A percentile compares a stretch with the other conserved stretches of the same genome.
Conservation (phyloP, 2,888 invertebrate species). For the Melangyna quadrimaculata region DNA sequence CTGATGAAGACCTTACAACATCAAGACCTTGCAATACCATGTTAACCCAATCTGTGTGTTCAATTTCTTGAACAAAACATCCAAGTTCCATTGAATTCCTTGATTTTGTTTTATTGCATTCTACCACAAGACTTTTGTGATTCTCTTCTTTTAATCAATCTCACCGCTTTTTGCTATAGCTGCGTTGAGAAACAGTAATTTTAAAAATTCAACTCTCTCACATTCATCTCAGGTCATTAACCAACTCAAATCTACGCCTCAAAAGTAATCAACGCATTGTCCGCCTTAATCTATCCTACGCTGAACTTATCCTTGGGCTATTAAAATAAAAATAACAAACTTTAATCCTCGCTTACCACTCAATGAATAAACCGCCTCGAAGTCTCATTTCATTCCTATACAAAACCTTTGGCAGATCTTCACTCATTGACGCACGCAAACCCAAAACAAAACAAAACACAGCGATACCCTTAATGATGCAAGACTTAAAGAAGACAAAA, state of each 20-base stretch:
- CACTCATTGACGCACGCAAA: not conserved
- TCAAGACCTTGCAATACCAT: no score
- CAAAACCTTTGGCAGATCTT: not conserved
- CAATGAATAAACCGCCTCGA: constrained; percentile 62
- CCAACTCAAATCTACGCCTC: constrained; percentile 52
- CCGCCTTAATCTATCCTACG: constrained; percentile 53
- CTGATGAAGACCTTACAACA: no score
- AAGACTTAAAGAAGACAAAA: constrained; percentile 16
- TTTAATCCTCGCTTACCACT: constrained; percentile 63
- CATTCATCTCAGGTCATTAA: constrained; percentile 63
- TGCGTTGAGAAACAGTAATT: not conserved
- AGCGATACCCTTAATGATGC: not conserved
- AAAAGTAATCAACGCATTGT: constrained; percentile 67
- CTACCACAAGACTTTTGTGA: not conserved
- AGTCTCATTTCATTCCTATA: constrained; percentile 40
- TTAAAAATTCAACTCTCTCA: constrained; percentile 10
- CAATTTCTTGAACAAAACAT: not conserved
- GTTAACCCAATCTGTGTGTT: no score
- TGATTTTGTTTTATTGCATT: not conserved
- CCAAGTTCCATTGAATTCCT: not conserved
- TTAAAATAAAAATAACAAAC: constrained; percentile 5
- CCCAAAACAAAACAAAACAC: no score
- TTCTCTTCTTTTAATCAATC: not conserved
- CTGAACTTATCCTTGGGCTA: constrained; percentile 36
- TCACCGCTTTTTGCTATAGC: not conserved